Base-by-base conservation (phyloP, 2,113 vertebrate species). In the Anarhynchus alexandrinus region DNA sequence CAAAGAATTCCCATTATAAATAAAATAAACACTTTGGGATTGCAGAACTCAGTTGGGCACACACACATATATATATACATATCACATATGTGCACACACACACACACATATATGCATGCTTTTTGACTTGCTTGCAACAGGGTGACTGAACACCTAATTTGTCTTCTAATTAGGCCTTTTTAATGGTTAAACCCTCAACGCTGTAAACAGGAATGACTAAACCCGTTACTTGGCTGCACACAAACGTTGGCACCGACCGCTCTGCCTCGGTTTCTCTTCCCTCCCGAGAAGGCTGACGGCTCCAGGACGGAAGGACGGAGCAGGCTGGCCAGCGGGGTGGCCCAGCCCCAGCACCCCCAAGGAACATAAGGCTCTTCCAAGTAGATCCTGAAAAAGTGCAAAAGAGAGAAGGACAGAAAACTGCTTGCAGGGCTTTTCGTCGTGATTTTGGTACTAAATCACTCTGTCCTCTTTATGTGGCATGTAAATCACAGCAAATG, bases 181-280 rank as follows among this genome's bases (percentile, higher is more conserved):
- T 12, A 43, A 38, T 20, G 43, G 36, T 62, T 38, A 82, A 72
- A 34, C 52, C 29, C 30, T 49, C n/a, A 32, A 6, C 6, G 14
- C 6, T 55, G 25, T 29, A 26, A 64, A 17, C 4, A 40, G 45
- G 15, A 69, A 49, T 12, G 11, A 74, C 51, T 5, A 74, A 82
- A 36, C 4, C 5, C 18, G 6, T 51, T 61, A 36, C 77, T 26
- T 55, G 51, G 21, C 32, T 51, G 40, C 30, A 58, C 12, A 67
- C 18, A 40, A 15, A 45, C 0, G 4, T 2, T 59, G 36, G 5
- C 43, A 47, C 6, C 0, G 1, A 62, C 8, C 11, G 0, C 26
- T 20, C 20, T 70, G 40, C 38, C 58, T 45, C 2, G 0, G 26
- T 16, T 82, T 38, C 45, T 83, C 40, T 40, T 71, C 42, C 23